phyloP scores from a whole-genome alignment of 1,140 invertebrate species.

The Zaprionus davidi region DNA sequence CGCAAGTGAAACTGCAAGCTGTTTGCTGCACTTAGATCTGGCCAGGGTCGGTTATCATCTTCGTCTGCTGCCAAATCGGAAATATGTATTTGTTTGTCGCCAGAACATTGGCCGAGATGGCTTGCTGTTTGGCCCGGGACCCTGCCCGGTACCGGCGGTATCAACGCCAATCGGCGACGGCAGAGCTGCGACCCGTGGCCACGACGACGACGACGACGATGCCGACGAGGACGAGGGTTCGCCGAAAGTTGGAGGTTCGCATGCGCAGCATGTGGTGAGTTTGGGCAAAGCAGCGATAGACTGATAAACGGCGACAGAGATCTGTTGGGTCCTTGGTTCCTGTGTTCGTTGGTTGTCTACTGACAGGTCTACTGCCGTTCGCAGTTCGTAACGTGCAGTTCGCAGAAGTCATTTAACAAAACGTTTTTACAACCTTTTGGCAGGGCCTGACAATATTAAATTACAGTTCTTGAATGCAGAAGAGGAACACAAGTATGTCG shows the following conservation, averaged over 20 bases:
- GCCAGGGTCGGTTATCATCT: slow-evolving; percentile 14
- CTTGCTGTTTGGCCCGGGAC: slow-evolving; percentile 22
- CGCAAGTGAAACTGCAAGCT: neutral
- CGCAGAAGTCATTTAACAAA: slow-evolving; percentile 78
- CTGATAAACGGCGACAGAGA: slow-evolving; percentile 70
- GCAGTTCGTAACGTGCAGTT: slow-evolving; percentile 53
- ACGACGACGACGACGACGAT: neutral
- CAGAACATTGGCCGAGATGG: slow-evolving; percentile 58
- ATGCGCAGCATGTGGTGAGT: slow-evolving; percentile 72
- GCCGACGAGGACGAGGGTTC: slow-evolving; percentile 18
- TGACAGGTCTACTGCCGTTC: slow-evolving; percentile 21
- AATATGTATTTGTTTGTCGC: slow-evolving; percentile 72
- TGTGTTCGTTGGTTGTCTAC: slow-evolving; percentile 2
- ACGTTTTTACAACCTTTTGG: slow-evolving; percentile 77
- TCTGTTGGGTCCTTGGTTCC: slow-evolving; percentile 23
- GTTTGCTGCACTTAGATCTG: slow-evolving; percentile 14
- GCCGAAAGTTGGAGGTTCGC: slow-evolving; percentile 34
- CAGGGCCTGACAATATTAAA: slow-evolving; percentile 73
- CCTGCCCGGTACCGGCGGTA: slow-evolving; percentile 26
- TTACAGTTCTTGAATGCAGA: slow-evolving; percentile 62
- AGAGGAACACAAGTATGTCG: slow-evolving; percentile 19
- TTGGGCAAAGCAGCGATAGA: slow-evolving; percentile 61
- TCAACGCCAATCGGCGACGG: slow-evolving; percentile 58
- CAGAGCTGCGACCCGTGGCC: slow-evolving; percentile 13
- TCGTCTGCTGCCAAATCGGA: slow-evolving; percentile 54